Base-by-base conservation (phyloP, 2,797 vertebrate species). In the Heteromormyrus szaboi region DNA sequence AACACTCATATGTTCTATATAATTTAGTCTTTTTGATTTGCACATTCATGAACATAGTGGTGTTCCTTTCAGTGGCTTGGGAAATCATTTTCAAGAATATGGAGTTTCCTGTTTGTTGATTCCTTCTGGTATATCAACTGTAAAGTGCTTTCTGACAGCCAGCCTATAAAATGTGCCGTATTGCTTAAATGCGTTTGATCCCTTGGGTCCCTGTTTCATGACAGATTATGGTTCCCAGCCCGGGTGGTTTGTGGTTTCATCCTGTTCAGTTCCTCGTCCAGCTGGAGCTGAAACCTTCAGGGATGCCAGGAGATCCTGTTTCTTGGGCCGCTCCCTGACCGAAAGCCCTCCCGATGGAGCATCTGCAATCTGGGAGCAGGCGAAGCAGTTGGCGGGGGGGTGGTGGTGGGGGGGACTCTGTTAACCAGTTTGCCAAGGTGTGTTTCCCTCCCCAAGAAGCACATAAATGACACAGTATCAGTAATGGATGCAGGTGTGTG, bases 71-170 rank as follows among this genome's bases (percentile, higher is more conserved):
- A 3, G 41, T 19, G 76, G 76, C 37, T 81, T 46, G 41, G 76
- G 41, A 81, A 81, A 81, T 81, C 41, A 46, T 81, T 81, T 81
- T 22, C 41, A 46, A 46, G 29, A 46, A 81, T 46, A 81, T 44
- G 41, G 37, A 44, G 72, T 46, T 72, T 81, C 76, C 41, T 46
- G 17, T 79, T 44, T 44, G 12, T n/a, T 44, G 76, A 81, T 46
- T 81, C 37, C 76, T 46, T 81, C 7, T 81, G 37, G 37, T 81
- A 81, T 22, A 44, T 46, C 17, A 19, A 9, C 37, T 46, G 41
- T 81, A 81, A 81, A 81, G 48, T 85, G 84, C 11, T 54, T 81
- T 46, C 33, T 85, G 48, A 85, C 84, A 53, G 84, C 84, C 12
- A 51, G 84, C 48, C 46, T 51, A 29, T 85, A 19, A 53, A 50